Evolutionary conservation across 2,113 vertebrate genomes (phyloP), one percentile per base, ranked within the genome.

Genomic region (Eulemur macaco): DNA sequence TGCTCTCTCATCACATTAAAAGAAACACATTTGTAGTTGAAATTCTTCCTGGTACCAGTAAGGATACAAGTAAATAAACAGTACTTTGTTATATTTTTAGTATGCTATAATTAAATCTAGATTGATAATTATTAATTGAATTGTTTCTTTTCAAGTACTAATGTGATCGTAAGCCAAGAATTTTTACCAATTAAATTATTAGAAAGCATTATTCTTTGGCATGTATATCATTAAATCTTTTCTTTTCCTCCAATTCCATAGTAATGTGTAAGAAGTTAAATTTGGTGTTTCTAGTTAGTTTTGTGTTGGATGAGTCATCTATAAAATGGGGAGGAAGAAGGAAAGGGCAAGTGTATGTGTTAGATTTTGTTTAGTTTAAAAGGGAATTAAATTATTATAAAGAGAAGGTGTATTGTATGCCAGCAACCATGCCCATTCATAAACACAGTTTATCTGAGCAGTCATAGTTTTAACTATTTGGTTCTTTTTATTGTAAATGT

Each of bases 321-420:
- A 25, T 96, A 83, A 85, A 77, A 93, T 88, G 39, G 54, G 18
- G 37, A 89, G 23, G 58, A 84, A 47, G 10, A 63, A 69, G 42
- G 60, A 74, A 69, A 63, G 37, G 42, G 17, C 34, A 85, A 78
- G 10, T 86, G 18, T 87, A 63, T 63, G 21, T 83, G 21, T 77
- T 54, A 95, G 50, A 45, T 86, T 94, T 95, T 86, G 50, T 42
- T 88, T 95, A 88, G 81, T 95, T 86, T 94, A 90, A 37, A 86
- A 82, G 88, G 52, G 45, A 63, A 81, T 85, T 94, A 81, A 91
- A 83, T 89, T 95, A 92, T 47, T n/a, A 92, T 5, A 45, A 86
- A n/a, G 17, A 93, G 17, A 45, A 39, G 13, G 5, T 92, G 1
- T 89, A 15, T 92, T 78, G 34, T 84, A 89, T 95, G 50, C 15